Base-by-base conservation (phyloP, 2,113 vertebrate species). In the Microtus montanus region DNA sequence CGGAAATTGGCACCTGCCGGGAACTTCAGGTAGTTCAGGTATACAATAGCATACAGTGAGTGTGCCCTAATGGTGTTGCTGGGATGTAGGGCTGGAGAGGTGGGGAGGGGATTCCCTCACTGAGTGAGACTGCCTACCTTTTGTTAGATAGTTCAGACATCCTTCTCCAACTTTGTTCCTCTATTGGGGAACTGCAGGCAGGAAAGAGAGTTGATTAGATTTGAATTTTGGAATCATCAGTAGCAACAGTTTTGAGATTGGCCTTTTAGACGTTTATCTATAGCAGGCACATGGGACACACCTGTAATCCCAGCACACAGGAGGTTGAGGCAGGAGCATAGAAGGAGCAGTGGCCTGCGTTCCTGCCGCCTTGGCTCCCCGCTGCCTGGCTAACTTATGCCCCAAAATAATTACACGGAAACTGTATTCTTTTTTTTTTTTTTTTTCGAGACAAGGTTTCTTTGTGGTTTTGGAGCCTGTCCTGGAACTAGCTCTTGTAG, bases 141-240 rank as follows among this genome's bases (percentile, higher is more conserved):
- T 7, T 66, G n/a, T 58, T 41, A 52, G 68, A 28, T 24, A 52
- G 2, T 54, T 80, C 33, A 91, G 20, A 44, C 74, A 30, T 44
- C 88, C 33, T 52, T 78, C 73, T 26, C 71, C 73, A 52, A 79
- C 28, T 63, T 0, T 74, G 52, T 44, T 58, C 35, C 44, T 78
- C 44, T 78, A 4, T 38, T 74, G 73, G 74, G 78, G 54, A 87
- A 63, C 28, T 92, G 93, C n/a, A 91, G 64, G 20, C 24, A 95
- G 75, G 54, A 92, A 73, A 91, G 35, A 10, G 26, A 54, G 73
- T 70, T 87, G 75, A 68, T 95, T 71, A 38, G 19, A 84, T 87
- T 90, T 68, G 33, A 38, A 44, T 82, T 96, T 95, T 86, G 47
- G 22, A 94, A 52, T 14, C 64, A 38, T 77, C 26, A 52, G 17